Evolutionary conservation across 2,797 vertebrate species (phyloP), one percentile per base, ranked within the genome.

Genomic region (Scolopax rusticola): DNA sequence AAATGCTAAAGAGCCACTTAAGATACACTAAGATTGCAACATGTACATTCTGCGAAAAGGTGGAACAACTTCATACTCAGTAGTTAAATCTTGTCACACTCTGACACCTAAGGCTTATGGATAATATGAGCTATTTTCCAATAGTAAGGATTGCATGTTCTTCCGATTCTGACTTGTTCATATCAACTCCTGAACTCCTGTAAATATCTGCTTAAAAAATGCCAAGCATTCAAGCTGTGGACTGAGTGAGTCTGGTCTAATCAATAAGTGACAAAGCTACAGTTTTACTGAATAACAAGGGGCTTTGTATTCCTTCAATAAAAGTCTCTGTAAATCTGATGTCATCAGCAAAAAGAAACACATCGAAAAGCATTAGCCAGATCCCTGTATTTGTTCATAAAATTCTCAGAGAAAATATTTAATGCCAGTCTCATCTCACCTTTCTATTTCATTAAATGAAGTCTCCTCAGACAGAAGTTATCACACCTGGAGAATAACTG

Each of bases 251-350:
- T 28, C 36, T 71, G 33, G 13, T 83, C 40, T 64, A 41, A 54
- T 1, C 0, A 0, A 19, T 6, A 51, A 0, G 7, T 5, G 5
- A n/a, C 20, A 57, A 54, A 74, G 21, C 6, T 3, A 50, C 11
- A 36, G 5, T 40, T 70, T 78, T n/a, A 81, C 30, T 59, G 40
- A 91, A 67, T 5, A 59, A 12, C 14, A 59, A 69, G 25, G 8
- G 4, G 5, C 1, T 36, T 75, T 57, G 38, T 36, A 12, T 27
- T 76, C 64, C 27, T 76, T 71, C 11, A 24, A 40, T 20, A 53
- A 11, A 73, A 50, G 15, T 18, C 40, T 30, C n/a, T 54, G 32
- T 23, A 65, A 91, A 78, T 51, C 30, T 51, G 14, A 54, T 30
- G 7, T 24, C 68, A 56, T 24, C 20, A n/a, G 15, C 4, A 43